Conservation (phyloP, 1,140 invertebrate species). For the Magallana gigas region DNA sequence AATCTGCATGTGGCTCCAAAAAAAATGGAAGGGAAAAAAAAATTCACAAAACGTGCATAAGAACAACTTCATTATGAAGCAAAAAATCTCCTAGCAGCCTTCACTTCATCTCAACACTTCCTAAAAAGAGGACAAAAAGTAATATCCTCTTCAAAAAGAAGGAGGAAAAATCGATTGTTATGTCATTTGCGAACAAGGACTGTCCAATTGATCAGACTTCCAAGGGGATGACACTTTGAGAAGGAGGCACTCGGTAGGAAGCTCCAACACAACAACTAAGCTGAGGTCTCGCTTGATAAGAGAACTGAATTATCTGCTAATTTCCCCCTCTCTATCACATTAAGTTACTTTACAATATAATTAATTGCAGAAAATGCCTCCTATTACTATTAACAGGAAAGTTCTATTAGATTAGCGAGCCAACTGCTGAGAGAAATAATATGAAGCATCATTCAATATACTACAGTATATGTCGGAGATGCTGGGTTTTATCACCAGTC, state of each 20-base stretch:
- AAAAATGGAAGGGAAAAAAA: background rate
- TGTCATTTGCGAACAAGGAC: background rate
- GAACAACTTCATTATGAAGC: background rate
- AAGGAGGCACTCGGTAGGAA: background rate
- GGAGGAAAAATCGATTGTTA: slow-evolving; percentile 3
- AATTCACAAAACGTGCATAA: background rate
- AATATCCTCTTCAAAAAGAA: background rate
- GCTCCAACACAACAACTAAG: background rate
- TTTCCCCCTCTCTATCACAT: slow-evolving; percentile 14
- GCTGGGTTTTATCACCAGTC: slow-evolving; percentile 18
- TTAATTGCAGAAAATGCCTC: slow-evolving; percentile 20
- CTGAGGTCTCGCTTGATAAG: background rate
- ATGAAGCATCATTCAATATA: background rate
- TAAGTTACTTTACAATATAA: slow-evolving; percentile 36
- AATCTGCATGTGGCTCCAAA: slow-evolving; percentile 24
- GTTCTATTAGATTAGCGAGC: slow-evolving; percentile 13
- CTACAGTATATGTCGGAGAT: background rate
- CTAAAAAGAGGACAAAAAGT: background rate
- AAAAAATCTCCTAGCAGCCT: slow-evolving; percentile 8
- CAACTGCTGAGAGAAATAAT: slow-evolving; percentile 21
- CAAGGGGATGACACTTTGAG: background rate
- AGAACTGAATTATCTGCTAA: slow-evolving; percentile 10
- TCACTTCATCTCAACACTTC: slow-evolving; percentile 16
- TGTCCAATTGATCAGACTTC: background rate
- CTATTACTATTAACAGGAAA: slow-evolving; percentile 13